Base-by-base conservation (phyloP, 1,140 invertebrate species). In the Drosophila obscura region DNA sequence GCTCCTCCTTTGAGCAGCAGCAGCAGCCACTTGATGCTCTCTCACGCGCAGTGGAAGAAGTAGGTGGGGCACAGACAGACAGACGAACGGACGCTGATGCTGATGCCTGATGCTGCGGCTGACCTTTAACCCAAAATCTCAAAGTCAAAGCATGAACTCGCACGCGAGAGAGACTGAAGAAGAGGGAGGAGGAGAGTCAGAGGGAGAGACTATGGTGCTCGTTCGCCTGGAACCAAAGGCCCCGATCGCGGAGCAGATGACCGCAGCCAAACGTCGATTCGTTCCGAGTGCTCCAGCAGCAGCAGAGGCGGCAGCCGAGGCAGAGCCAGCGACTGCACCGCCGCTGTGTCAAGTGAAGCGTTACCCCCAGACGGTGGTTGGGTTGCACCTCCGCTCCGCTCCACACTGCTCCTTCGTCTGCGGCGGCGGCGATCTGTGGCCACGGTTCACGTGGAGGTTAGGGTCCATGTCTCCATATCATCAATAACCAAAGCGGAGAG, bases 191-290 rank as follows among this genome's bases (percentile, higher is more conserved):
- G 35, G 35, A 35, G 39, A 7, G 41, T 3, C 31, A 56, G 22
- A 43, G 46, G 48, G 35, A 44, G 28, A 39, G 55, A 52, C 67
- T 35, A 26, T 43, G 56, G 58, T 31, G 24, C 44, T 26, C 59
- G 57, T 77, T 85, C 82, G 82, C 65, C 78, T 85, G 82, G 79
- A 87, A 82, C 83, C 75, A 82, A 87, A 79, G 82, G 72, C 79
- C 78, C 74, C 80, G 77, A 81, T 90, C 81, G 81, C 77, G 60
- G 73, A 77, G 75, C 81, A 90, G 87, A 90, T 90, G 85, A 90
- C 85, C 85, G 85, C 78, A 85, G 62, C 35, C 85, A 69, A 90
- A 90, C 80, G 88, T 77, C 85, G 73, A 90, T 90, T 90, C 88
- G 87, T 90, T 90, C 79, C 85, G 63, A 80, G 67, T 90, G 78